Evolutionary conservation across 2,797 vertebrate genomes (phyloP).

Genomic region (Lacerta viridis): DNA sequence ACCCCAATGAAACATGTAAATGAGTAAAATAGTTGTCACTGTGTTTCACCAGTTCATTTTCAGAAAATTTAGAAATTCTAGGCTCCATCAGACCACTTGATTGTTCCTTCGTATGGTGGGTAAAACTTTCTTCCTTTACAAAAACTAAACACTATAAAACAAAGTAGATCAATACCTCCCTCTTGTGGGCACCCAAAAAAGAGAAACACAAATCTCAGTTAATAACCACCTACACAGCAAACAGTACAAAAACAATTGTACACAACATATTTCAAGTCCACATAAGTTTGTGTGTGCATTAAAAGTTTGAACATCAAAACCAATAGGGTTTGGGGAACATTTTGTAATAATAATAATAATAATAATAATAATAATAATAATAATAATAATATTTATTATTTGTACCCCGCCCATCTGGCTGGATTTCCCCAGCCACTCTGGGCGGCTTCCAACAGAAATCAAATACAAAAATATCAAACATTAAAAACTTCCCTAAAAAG

Average conservation of each 20-base stretch:
- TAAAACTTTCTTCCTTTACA: not conserved
- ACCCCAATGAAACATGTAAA: conserved; percentile 32
- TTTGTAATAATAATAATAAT: too few species aligned
- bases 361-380: too few species aligned
- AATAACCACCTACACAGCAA: not conserved
- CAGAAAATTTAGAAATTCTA: conserved; percentile 42
- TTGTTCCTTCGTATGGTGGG: conserved; percentile 11
- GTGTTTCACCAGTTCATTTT: conserved; percentile 49
- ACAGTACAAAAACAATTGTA: not conserved
- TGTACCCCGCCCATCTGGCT: too few species aligned
- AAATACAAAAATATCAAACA: too few species aligned
- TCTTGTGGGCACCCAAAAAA: conserved; percentile 46
- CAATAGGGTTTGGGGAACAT: not conserved
- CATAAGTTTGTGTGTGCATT: not conserved
- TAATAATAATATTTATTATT: too few species aligned
- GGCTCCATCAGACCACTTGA: conserved; percentile 41
- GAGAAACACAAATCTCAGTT: not conserved
- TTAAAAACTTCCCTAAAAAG: too few species aligned
- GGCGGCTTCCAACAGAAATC: too few species aligned
- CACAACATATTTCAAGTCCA: too few species aligned
- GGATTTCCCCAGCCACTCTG: too few species aligned
- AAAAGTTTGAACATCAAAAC: not conserved
- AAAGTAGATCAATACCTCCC: conserved; percentile 57
- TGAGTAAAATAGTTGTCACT: conserved; percentile 42
- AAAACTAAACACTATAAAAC: not conserved